These are phyloP conservation scores for Cephalopachus bancanus DNA, from an alignment of 2,797 vertebrate species.

Conservation along the genomic window DNA sequence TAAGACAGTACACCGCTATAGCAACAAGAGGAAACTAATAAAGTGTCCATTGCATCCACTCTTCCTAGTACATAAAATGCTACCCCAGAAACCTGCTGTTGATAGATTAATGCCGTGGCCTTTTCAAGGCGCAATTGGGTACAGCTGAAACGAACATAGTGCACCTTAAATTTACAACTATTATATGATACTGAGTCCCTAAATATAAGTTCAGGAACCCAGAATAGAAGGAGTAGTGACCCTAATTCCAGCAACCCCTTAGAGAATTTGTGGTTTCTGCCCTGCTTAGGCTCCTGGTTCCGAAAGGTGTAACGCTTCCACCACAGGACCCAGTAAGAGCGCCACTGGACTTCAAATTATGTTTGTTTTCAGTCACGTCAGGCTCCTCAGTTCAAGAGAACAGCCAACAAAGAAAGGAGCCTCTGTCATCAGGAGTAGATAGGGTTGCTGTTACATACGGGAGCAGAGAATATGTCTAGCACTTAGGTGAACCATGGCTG, in stretches of 20 bases:
- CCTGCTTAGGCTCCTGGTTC: neutral
- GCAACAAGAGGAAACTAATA: neutral
- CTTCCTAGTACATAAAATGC: neutral
- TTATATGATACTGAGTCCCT: neutral
- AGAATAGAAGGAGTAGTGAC: neutral
- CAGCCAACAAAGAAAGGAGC: conserved; percentile 11
- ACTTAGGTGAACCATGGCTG: neutral
- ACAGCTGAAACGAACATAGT: neutral
- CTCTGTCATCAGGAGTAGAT: neutral
- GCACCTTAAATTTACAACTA: neutral
- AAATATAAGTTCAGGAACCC: conserved; percentile 12
- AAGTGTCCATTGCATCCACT: neutral
- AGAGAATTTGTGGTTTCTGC: neutral
- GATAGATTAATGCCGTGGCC: neutral
- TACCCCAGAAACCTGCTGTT: neutral
- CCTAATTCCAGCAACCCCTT: neutral
- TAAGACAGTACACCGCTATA: neutral
- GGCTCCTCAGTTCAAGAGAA: neutral
- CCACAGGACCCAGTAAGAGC: neutral
- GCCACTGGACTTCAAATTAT: neutral
- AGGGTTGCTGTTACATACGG: neutral
- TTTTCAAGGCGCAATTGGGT: neutral
- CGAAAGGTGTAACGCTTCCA: neutral
- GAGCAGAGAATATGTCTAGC: neutral
- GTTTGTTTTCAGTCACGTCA: neutral